Conservation (phyloP, 1,140 invertebrate genomes). For the Panagrolaimus sp. region DNA sequence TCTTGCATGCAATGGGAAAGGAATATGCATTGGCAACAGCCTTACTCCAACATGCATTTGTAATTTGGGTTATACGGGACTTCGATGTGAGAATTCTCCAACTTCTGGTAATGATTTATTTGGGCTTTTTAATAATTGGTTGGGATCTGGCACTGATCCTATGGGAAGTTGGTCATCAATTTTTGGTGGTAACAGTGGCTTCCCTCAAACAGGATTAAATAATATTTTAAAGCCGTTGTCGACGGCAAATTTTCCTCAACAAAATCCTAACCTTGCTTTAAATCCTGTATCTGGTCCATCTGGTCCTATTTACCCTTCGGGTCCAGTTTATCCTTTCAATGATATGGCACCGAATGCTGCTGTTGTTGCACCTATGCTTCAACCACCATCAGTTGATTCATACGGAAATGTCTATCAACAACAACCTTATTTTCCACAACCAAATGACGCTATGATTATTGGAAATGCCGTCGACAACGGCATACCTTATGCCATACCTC, state of each 20-base stretch:
- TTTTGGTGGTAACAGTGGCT: neutral
- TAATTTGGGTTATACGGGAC: constrained; percentile 23
- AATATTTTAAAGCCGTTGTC: constrained; percentile 24
- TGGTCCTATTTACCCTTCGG: too few species aligned
- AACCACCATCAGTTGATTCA: neutral
- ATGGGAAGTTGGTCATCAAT: neutral
- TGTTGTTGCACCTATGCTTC: too few species aligned
- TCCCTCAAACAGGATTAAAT: constrained; percentile 24
- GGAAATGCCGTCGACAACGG: constrained; percentile 6
- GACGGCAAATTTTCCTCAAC: constrained; percentile 19
- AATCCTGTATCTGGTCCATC: neutral
- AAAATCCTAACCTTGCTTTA: constrained; percentile 17
- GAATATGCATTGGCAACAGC: constrained; percentile 28
- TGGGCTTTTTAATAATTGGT: constrained; percentile 9
- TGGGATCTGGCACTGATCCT: neutral
- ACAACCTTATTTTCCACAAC: constrained; percentile 29
- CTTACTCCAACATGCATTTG: constrained; percentile 24
- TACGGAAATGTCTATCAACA: constrained; percentile 39
- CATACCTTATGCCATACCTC: constrained; percentile 9
- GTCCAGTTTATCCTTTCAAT: too few species aligned
- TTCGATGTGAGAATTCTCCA: constrained; percentile 20
- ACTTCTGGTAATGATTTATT: neutral
- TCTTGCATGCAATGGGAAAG: constrained; percentile 25
- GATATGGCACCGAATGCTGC: too few species aligned
- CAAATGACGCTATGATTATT: constrained; percentile 8